Percentiles rank a stretch among this genome's conserved stretches.
Conservation (phyloP, 2,113 vertebrate species). For the Trematomus loennbergii region DNA sequence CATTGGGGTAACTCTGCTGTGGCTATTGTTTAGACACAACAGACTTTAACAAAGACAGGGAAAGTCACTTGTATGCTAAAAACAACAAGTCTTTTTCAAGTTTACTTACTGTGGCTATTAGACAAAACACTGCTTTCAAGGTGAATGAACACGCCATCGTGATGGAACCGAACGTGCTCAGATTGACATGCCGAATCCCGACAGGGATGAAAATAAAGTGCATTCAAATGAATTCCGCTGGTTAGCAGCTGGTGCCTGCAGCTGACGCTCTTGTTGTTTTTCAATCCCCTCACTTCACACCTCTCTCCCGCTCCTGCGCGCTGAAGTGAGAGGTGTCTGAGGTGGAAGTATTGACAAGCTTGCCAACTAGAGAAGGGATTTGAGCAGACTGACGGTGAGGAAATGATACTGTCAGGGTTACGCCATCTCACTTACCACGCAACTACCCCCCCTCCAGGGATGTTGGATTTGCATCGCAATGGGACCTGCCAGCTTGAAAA, state of each 20-base stretch:
- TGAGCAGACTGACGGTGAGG: conserved; percentile 63
- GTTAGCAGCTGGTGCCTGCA: conserved; percentile 74
- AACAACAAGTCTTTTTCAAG: conserved; percentile 21
- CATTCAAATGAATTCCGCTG: conserved; percentile 71
- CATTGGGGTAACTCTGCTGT: conserved; percentile 21
- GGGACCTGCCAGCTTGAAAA: conserved; percentile 17
- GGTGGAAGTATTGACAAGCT: conserved; percentile 70
- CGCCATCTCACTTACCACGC: conserved; percentile 51
- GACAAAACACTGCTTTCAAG: conserved; percentile 62
- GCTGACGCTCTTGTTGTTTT: conserved; percentile 69
- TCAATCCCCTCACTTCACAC: conserved; percentile 55
- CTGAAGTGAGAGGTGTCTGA: conserved; percentile 56
- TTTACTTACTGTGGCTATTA: conserved; percentile 50
- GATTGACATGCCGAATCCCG: conserved; percentile 61
- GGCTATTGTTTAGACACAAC: conserved; percentile 20
- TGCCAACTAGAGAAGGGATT: conserved; percentile 65
- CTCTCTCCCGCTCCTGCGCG: conserved; percentile 38
- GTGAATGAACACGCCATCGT: conserved; percentile 58
- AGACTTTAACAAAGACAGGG: conserved; percentile 40
- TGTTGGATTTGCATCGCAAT: conserved; percentile 56
- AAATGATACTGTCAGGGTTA: conserved; percentile 70
- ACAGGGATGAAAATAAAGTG: conserved; percentile 57
- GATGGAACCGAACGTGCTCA: conserved; percentile 52
- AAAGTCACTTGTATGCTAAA: conserved; percentile 6
- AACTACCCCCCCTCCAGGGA: conserved; percentile 13